A percentile compares a stretch with the other conserved stretches of the same genome.
These are phyloP conservation scores for Charina bottae DNA, from an alignment of 2,113 vertebrate genomes.

Conservation along the genomic window DNA sequence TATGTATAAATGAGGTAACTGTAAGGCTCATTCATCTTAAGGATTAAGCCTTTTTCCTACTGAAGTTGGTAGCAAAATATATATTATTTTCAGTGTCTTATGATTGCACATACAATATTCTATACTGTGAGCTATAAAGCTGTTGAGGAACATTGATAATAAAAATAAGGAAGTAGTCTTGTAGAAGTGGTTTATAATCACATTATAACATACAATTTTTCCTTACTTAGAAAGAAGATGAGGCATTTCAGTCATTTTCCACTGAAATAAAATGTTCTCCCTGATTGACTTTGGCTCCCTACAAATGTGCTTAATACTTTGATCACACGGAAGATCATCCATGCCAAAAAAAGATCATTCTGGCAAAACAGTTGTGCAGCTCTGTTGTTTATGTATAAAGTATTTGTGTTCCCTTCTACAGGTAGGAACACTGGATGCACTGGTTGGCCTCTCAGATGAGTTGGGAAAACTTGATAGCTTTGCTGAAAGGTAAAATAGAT, in stretches of 20 bases:
- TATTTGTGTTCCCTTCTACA: conserved; percentile 64
- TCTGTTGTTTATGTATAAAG: conserved; percentile 38
- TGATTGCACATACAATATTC: background rate
- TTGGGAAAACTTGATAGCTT: conserved; percentile 88
- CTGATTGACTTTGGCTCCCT: background rate
- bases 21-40: background rate
- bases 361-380: conserved; percentile 16
- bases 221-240: conserved; percentile 43
- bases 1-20: background rate
- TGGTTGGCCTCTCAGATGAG: conserved; percentile 90
- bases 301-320: background rate
- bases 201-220: conserved; percentile 18
- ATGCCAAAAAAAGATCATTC: conserved; percentile 11
- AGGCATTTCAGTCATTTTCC: conserved; percentile 45
- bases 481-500: conserved; percentile 88
- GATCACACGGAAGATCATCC: background rate
- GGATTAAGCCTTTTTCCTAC: background rate
- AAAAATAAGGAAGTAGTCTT: conserved; percentile 19
- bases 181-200: background rate
- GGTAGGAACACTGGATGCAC: conserved; percentile 92
- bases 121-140: background rate
- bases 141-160: background rate
- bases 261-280: conserved; percentile 30
- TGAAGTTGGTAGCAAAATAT: background rate
- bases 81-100: background rate